Evolutionary conservation across 2,888 invertebrate genomes (phyloP).

Genomic region (Galerucella calmariensis): DNA sequence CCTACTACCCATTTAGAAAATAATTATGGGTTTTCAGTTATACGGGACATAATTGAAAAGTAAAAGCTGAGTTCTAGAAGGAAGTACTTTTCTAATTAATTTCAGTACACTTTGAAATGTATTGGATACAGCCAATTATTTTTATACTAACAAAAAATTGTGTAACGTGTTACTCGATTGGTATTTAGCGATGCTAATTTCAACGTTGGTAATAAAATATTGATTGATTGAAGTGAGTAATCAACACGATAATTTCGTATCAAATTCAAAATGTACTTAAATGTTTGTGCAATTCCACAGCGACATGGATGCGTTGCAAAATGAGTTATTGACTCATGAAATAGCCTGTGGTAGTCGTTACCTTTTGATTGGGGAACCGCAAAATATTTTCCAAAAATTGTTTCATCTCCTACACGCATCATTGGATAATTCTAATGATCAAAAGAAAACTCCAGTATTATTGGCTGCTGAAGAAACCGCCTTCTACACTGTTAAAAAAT

Average conservation of each 20-base stretch:
- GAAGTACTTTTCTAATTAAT: neutral
- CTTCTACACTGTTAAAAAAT: no score
- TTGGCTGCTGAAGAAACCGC: no score
- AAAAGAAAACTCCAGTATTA: no score
- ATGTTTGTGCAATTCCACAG: conserved; percentile 19
- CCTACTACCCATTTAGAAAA: no score
- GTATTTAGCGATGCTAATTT: conserved; percentile 28
- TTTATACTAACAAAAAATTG: conserved; percentile 2
- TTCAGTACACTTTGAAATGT: neutral
- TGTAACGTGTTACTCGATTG: conserved; percentile 8
- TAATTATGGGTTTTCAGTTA: neutral
- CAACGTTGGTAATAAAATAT: conserved; percentile 23
- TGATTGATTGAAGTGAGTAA: conserved; percentile 28
- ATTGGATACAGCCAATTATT: neutral
- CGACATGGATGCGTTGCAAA: neutral
- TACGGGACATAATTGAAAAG: neutral
- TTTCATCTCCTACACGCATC: no score
- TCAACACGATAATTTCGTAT: conserved; percentile 19
- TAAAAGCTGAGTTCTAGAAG: neutral
- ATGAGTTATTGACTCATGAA: neutral
- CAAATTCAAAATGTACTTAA: conserved; percentile 23
- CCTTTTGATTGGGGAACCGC: no score
- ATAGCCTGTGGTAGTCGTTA: no score
- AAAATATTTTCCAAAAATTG: no score
- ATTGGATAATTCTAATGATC: no score